These are phyloP conservation scores for Melipona quadrifasciata DNA, from an alignment of 1,140 invertebrate genomes.

Conservation along the genomic window DNA sequence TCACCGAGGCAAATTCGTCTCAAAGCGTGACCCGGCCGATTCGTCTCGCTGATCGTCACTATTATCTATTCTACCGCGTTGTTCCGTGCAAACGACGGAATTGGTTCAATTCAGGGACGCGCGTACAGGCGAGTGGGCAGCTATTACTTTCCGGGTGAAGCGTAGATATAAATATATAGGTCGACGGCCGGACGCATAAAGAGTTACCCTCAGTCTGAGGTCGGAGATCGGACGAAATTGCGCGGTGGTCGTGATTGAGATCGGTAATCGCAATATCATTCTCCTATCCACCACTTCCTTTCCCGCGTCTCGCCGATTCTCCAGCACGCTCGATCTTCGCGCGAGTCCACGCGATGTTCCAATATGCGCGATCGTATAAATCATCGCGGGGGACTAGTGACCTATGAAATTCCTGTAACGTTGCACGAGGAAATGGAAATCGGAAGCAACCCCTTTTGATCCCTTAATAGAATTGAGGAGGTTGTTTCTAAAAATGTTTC, in stretches of 20 bases:
- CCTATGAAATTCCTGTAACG: not conserved
- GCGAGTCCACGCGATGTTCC: not conserved
- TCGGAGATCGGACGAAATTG: slow-evolving; percentile 21
- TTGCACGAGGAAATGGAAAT: not conserved
- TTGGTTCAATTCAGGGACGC: slow-evolving; percentile 35
- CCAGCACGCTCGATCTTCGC: not conserved
- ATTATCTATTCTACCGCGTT: slow-evolving; percentile 40
- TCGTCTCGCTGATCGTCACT: slow-evolving; percentile 49
- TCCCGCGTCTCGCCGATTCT: too few relatives aligned
- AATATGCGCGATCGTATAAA: slow-evolving; percentile 3
- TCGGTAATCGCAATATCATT: slow-evolving; percentile 28
- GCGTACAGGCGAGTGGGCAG: not conserved
- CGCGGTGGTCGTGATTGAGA: slow-evolving; percentile 1
- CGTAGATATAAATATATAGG: slow-evolving; percentile 31
- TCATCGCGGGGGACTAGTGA: not conserved
- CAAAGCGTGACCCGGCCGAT: slow-evolving; percentile 45
- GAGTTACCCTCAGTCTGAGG: slow-evolving; percentile 1
- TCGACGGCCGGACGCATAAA: slow-evolving; percentile 25
- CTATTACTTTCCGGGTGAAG: slow-evolving; percentile 46
- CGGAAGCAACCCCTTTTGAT: not conserved
- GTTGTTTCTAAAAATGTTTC: too few relatives aligned
- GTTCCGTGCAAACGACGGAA: slow-evolving; percentile 44
- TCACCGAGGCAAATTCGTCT: slow-evolving; percentile 35
- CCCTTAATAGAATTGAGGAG: too few relatives aligned
- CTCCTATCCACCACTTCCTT: not conserved